These are phyloP conservation scores for Empis livida DNA, from an alignment of 2,888 invertebrate genomes.

Conservation along the genomic window DNA sequence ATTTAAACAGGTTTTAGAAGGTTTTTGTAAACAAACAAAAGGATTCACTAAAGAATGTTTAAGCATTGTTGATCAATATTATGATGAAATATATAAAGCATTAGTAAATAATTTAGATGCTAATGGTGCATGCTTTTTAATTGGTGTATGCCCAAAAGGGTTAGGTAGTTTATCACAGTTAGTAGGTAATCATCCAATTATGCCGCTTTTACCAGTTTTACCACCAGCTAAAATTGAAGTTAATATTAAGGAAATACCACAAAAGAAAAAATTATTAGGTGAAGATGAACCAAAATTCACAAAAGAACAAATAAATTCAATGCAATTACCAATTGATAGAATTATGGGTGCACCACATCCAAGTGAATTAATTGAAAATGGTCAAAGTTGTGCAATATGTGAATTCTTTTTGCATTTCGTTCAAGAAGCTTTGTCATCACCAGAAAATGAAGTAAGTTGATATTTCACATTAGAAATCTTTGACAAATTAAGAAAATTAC, in stretches of 20 bases:
- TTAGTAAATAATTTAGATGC: constrained; percentile 56
- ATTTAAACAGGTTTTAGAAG: constrained; percentile 62
- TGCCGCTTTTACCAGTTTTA: constrained; percentile 45
- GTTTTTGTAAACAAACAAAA: constrained; percentile 69
- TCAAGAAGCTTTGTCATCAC: constrained; percentile 57
- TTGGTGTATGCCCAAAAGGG: constrained; percentile 38
- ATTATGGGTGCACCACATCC: constrained; percentile 34
- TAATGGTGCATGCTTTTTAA: constrained; percentile 52
- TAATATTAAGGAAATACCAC: constrained; percentile 18
- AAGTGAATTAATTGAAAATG: constrained; percentile 31
- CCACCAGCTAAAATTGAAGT: constrained; percentile 35
- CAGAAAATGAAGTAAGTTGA: constrained; percentile 47
- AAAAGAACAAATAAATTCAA: constrained; percentile 25
- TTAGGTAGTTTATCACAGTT: not conserved
- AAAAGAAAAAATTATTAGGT: constrained; percentile 21
- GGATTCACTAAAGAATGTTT: constrained; percentile 62
- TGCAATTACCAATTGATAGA: constrained; percentile 41
- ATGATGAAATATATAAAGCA: constrained; percentile 55
- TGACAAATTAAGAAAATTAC: no score
- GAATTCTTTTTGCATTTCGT: constrained; percentile 70
- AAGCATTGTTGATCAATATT: constrained; percentile 66
- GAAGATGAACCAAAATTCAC: constrained; percentile 27
- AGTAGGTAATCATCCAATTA: constrained; percentile 36
- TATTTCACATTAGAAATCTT: not conserved
- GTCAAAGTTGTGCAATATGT: constrained; percentile 57